A percentile compares a stretch with the other conserved stretches of the same genome.
Evolutionary conservation across 2,113 vertebrate species (phyloP).

Genomic region (Dipodomys spectabilis): DNA sequence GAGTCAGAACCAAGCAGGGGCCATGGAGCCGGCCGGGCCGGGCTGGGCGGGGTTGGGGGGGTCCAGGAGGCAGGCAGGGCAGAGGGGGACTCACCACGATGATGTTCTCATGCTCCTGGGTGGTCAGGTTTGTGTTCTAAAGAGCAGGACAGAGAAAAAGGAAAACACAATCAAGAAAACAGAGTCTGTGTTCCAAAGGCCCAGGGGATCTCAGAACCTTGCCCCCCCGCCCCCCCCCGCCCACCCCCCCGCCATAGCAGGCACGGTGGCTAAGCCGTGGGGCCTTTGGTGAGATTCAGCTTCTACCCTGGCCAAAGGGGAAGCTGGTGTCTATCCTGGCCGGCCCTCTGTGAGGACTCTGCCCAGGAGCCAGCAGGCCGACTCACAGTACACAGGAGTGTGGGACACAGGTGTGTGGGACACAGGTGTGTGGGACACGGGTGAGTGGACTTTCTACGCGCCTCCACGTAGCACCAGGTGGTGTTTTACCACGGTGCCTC

Average conservation of each 20-base stretch:
- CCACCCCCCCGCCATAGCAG: too few relatives aligned
- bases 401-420: too few relatives aligned
- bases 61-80: rapidly evolving
- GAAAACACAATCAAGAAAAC: neutral
- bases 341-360: too few relatives aligned
- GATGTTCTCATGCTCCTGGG: slow-evolving; percentile 99
- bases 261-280: too few relatives aligned
- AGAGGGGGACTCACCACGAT: slow-evolving; percentile 93
- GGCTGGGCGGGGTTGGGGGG: neutral
- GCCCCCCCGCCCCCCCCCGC: neutral
- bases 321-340: too few relatives aligned
- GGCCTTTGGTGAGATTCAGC: too few relatives aligned
- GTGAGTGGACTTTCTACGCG: neutral
- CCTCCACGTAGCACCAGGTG: neutral
- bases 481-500: neutral
- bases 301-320: too few relatives aligned
- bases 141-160: slow-evolving; percentile 27
- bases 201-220: neutral
- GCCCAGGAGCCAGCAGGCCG: neutral
- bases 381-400: neutral
- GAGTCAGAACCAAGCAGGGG: neutral
- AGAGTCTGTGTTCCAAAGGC: neutral
- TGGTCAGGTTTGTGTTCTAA: slow-evolving; percentile 96
- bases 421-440: neutral
- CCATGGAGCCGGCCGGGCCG: rapidly evolving